These are phyloP conservation scores for Myotis daubentonii DNA, from an alignment of 2,797 vertebrate species.

Conservation along the genomic window DNA sequence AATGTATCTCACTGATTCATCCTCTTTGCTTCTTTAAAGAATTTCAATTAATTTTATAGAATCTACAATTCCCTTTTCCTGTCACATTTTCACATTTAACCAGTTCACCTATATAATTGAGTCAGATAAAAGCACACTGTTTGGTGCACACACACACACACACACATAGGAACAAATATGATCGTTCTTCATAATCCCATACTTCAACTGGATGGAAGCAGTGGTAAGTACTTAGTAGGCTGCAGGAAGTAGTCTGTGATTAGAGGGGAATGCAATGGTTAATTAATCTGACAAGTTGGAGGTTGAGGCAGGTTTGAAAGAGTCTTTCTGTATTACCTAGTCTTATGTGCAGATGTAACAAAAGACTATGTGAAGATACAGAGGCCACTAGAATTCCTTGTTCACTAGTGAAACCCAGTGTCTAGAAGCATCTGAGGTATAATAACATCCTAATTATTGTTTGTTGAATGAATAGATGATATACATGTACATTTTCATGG, in stretches of 20 bases:
- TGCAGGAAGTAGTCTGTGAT: neutral
- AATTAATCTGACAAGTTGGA: neutral
- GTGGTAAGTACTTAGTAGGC: neutral
- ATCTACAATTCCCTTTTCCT: neutral
- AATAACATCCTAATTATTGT: neutral
- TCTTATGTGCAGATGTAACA: neutral
- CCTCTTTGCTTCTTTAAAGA: neutral
- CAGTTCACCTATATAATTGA: neutral
- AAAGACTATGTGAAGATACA: neutral
- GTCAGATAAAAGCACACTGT: neutral
- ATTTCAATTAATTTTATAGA: neutral
- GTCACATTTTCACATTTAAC: slow-evolving; percentile 34
- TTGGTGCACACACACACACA: no score
- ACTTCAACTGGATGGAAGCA: neutral
- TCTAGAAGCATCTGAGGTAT: neutral
- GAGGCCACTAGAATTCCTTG: neutral
- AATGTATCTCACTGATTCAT: neutral
- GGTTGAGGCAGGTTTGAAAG: neutral
- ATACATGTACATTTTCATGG: neutral
- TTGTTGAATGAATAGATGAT: neutral
- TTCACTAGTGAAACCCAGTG: neutral
- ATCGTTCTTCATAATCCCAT: neutral
- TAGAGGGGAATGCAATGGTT: neutral
- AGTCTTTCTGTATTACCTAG: fast-evolving
- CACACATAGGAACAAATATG: neutral